Evolutionary conservation across 1,140 invertebrate species (phyloP).

Genomic region (Aphelinus certus): DNA sequence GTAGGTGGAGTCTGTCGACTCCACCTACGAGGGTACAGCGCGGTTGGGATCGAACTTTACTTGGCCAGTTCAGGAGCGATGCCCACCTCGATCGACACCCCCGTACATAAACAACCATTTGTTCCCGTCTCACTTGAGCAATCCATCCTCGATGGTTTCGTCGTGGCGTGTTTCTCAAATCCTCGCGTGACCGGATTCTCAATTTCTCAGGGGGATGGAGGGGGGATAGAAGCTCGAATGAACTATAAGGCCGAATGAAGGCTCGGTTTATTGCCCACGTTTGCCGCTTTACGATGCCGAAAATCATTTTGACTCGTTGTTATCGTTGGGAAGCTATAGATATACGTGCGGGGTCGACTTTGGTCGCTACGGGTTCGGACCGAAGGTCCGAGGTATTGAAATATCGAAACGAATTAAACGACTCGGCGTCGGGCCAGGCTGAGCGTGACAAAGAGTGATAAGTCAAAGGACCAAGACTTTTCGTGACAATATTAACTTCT

Average conservation of each 20-base stretch:
- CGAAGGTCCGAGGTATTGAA: no score
- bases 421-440: background rate
- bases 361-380: no score
- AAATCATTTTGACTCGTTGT: conserved; percentile 15
- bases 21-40: no score
- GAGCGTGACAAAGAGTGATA: no score
- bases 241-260: background rate
- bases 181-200: conserved; percentile 8
- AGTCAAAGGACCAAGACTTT: no score
- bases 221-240: background rate
- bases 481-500: no score
- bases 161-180: background rate
- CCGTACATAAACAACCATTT: background rate
- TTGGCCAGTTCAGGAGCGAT: no score
- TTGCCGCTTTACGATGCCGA: background rate
- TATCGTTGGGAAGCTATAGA: background rate
- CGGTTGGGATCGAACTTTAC: no score
- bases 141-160: conserved; percentile 22
- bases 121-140: background rate
- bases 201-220: background rate
- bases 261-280: background rate
- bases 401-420: conserved; percentile 4
- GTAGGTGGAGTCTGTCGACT: no score
- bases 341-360: no score
- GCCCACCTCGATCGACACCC: background rate